Conservation (phyloP, 2,888 invertebrate species). For the Drosophila barbarae region DNA sequence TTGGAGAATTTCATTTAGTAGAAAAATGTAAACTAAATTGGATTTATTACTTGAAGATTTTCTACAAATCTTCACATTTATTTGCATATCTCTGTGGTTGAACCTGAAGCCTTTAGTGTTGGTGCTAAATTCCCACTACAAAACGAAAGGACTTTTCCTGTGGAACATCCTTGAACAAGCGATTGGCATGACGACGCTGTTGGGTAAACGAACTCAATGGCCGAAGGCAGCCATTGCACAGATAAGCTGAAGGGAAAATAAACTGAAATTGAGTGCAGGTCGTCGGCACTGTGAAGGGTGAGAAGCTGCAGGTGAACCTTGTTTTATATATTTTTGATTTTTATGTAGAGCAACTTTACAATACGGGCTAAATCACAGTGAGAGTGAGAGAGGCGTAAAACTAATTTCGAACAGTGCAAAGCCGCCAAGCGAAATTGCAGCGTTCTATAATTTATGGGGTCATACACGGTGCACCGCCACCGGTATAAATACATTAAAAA, state of each 20-base stretch:
- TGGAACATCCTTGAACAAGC: conserved; percentile 32
- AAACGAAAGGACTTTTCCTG: not conserved
- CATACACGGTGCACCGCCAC: conserved; percentile 11
- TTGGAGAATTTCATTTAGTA: not conserved
- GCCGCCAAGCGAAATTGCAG: conserved; percentile 56
- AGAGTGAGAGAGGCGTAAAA: conserved; percentile 33
- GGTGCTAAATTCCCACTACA: not conserved
- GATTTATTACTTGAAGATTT: not conserved
- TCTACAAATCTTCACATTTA: not conserved
- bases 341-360: conserved; percentile 5
- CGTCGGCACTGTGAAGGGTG: conserved; percentile 5
- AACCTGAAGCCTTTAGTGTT: not conserved
- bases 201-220: conserved; percentile 58
- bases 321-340: conserved; percentile 20
- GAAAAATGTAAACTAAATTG: not conserved
- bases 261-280: conserved; percentile 63
- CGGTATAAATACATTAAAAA: conserved; percentile 31
- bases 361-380: conserved; percentile 48
- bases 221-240: conserved; percentile 42
- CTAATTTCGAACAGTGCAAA: conserved; percentile 53
- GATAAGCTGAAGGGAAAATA: conserved; percentile 68
- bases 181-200: conserved; percentile 29
- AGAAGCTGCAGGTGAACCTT: conserved; percentile 8
- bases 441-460: conserved; percentile 48
- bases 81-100: no score